Base-by-base conservation (phyloP, 2,113 vertebrate genomes). In the Aegithalos caudatus region DNA sequence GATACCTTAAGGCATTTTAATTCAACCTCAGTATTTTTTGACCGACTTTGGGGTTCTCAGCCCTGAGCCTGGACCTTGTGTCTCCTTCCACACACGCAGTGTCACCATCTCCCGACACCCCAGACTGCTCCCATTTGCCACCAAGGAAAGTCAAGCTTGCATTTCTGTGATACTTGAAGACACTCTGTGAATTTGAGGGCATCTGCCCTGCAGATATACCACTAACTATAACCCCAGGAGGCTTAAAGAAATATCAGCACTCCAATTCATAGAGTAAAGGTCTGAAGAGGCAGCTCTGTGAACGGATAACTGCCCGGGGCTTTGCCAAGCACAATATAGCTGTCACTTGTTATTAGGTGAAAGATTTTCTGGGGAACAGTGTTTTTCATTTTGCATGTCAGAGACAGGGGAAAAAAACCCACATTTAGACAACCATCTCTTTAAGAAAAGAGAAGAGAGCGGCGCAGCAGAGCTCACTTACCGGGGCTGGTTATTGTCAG, bases 401-500 rank as follows among this genome's bases (percentile, higher is more conserved):
- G 95, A 94, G 84, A 84, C 18, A 0, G 70, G 84, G 69, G n/a
- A 14, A 81, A 79, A 80, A 61, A 92, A 78, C 58, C 88, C 88
- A 96, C 95, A 94, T 97, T 97, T 95, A 97, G 96, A 97, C 95
- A 97, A 95, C 90, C 95, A 94, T 74, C 93, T 97, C 86, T 94
- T 97, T 93, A 97, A 97, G 96, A 71, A 91, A 91, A 88, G 64
- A 89, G 92, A 58, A 90, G 83, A 90, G 19, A 69, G 40, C 15
- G 5, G 2, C 48, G 21, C 11, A 1, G 97, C 92, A 48, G 92
- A 92, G 88, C 89, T 95, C 95, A 99, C 99, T 99, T 97, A 99
- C 99, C 98, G 0, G 98, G 98, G 98, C 98, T 99, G 98, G 99
- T 99, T 97, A 99, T 99, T 71, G 99, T 99, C 97, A 99, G 97